These are phyloP conservation scores for Cyclina sinensis DNA, from an alignment of 1,140 invertebrate genomes.

Conservation along the genomic window DNA sequence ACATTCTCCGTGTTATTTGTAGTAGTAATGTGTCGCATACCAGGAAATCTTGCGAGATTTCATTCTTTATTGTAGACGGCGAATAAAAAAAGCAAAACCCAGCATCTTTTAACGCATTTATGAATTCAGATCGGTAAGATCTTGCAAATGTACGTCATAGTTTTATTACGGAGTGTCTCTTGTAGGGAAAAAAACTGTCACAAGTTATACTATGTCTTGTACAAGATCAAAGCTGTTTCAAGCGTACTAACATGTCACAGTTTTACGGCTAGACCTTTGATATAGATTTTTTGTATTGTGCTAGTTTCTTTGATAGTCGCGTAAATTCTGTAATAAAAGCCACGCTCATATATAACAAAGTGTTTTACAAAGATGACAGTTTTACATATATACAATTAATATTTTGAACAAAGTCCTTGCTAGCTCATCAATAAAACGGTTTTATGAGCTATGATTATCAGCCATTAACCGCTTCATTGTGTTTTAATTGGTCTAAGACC, in stretches of 20 bases:
- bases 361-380: background rate
- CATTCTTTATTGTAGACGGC: no score
- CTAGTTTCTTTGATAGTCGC: background rate
- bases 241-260: background rate
- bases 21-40: no score
- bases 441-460: slow-evolving; percentile 16
- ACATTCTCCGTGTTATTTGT: no score
- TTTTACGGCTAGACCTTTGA: background rate
- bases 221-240: slow-evolving; percentile 11
- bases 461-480: slow-evolving; percentile 18
- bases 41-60: no score
- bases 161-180: background rate
- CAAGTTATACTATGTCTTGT: background rate
- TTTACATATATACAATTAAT: slow-evolving; percentile 10
- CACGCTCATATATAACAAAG: background rate
- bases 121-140: no score
- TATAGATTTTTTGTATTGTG: background rate
- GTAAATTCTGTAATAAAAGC: background rate
- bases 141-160: no score
- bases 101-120: no score
- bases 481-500: background rate
- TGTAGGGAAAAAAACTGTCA: background rate
- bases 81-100: no score
- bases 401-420: background rate
- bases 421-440: slow-evolving; percentile 1